Evolutionary conservation across 2,113 vertebrate genomes (phyloP).

Genomic region (Cynoglossus semilaevis): DNA sequence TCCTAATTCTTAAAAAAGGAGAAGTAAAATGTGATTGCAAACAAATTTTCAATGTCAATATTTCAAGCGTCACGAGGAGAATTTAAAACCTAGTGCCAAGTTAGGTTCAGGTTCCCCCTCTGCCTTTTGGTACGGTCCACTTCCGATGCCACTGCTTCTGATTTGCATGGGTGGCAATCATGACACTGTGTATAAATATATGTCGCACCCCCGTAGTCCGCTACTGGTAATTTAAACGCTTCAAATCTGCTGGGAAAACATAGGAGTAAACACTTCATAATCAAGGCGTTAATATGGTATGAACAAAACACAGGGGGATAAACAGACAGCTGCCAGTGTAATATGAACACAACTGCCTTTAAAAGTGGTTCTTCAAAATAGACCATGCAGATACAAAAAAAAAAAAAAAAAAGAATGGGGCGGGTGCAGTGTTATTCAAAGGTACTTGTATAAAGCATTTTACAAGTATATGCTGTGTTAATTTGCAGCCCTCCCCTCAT

Average conservation of each 20-base stretch:
- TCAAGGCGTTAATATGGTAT: background rate
- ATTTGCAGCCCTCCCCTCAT: no score
- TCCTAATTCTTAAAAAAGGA: no score
- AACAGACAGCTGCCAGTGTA: background rate
- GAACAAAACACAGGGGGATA: background rate
- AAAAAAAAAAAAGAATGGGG: no score
- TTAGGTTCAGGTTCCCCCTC: background rate
- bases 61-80: no score
- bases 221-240: slow-evolving; percentile 13
- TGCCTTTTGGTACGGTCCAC: slow-evolving; percentile 71
- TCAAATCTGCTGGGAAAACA: slow-evolving; percentile 1
- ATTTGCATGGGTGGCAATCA: slow-evolving; percentile 59
- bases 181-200: slow-evolving; percentile 63
- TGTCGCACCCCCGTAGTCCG: slow-evolving; percentile 49
- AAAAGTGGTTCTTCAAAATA: no score
- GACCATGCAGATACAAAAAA: no score
- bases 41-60: no score
- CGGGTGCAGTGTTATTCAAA: no score
- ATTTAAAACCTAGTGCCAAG: background rate
- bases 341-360: no score
- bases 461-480: no score
- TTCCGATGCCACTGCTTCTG: slow-evolving; percentile 63
- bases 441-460: no score
- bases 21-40: no score
- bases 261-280: background rate